Conservation (phyloP, 37 sponge, comb jelly and placozoan species). For the Corticium candelabrum region DNA sequence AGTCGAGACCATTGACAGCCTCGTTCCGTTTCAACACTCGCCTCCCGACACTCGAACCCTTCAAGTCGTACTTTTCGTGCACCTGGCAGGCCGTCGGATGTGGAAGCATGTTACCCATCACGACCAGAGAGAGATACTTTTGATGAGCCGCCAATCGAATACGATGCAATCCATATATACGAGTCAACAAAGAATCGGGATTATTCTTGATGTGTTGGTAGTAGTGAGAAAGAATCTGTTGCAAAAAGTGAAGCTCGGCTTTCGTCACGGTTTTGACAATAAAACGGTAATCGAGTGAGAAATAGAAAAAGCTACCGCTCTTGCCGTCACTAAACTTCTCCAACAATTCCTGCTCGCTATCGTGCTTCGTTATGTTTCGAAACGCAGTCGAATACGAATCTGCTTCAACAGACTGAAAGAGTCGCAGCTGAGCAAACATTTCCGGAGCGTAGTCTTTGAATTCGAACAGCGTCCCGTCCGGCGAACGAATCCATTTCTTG, state of each 20-base stretch:
- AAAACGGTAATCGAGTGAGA: constrained; percentile 63
- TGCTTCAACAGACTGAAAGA: constrained; percentile 25
- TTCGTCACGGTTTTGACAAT: constrained; percentile 80
- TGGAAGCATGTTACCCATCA: constrained; percentile 90
- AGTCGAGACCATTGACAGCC: constrained; percentile 13
- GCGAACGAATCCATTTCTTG: too few relatives aligned
- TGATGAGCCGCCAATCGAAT: constrained; percentile 70
- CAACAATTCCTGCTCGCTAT: constrained; percentile 63
- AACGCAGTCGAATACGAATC: constrained; percentile 60
- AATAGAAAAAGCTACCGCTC: constrained; percentile 93
- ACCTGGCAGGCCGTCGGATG: constrained; percentile 29
- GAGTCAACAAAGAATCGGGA: constrained; percentile 61
- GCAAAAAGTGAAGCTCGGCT: constrained; percentile 48
- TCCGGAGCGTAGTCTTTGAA: constrained; percentile 66
- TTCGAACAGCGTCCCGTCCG: constrained; percentile 19
- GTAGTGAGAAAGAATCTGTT: constrained; percentile 39
- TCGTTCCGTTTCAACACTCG: constrained; percentile 30
- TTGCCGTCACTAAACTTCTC: constrained; percentile 93
- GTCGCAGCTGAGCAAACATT: constrained; percentile 51
- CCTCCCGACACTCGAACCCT: constrained; percentile 71
- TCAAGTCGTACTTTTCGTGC: constrained; percentile 69
- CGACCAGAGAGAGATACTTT: constrained; percentile 62
- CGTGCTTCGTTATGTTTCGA: constrained; percentile 31
- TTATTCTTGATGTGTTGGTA: constrained; percentile 63
- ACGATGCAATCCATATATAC: constrained; percentile 71